Evolutionary conservation across 2,797 vertebrate genomes (phyloP).

Genomic region (Serranus cabrilla): DNA sequence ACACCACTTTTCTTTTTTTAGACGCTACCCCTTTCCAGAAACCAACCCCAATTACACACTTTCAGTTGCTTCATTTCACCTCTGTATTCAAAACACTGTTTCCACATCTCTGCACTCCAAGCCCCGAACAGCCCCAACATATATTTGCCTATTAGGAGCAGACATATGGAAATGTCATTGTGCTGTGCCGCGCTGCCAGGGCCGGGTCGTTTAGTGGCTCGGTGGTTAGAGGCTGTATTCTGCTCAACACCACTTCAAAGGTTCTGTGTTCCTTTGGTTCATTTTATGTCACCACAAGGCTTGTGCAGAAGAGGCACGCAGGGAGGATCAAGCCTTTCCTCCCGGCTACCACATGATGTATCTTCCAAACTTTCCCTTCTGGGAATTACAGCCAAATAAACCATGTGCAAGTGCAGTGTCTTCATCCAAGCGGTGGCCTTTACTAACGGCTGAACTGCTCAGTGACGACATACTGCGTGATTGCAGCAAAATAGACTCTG

Average conservation of each 20-base stretch:
- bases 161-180: constrained; percentile 71
- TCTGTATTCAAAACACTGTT: constrained; percentile 38
- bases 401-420: constrained; percentile 16
- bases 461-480: constrained; percentile 1
- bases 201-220: constrained; percentile 56
- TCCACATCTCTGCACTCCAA: neutral
- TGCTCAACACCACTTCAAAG: constrained; percentile 69
- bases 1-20: neutral
- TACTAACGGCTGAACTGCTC: neutral
- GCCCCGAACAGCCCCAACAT: constrained; percentile 12
- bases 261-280: constrained; percentile 43
- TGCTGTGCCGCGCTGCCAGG: constrained; percentile 24
- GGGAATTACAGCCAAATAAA: constrained; percentile 34
- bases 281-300: constrained; percentile 62
- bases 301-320: constrained; percentile 51
- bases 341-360: constrained; percentile 44
- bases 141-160: constrained; percentile 40
- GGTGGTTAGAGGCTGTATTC: constrained; percentile 63
- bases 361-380: constrained; percentile 41
- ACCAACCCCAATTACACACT: neutral
- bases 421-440: constrained; percentile 4
- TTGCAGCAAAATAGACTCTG: constrained; percentile 2
- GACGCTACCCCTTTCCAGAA: neutral
- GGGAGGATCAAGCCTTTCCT: constrained; percentile 65
- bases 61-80: neutral